These are phyloP conservation scores for Limenitis camilla DNA, from an alignment of 2,888 invertebrate species.

Conservation along the genomic window DNA sequence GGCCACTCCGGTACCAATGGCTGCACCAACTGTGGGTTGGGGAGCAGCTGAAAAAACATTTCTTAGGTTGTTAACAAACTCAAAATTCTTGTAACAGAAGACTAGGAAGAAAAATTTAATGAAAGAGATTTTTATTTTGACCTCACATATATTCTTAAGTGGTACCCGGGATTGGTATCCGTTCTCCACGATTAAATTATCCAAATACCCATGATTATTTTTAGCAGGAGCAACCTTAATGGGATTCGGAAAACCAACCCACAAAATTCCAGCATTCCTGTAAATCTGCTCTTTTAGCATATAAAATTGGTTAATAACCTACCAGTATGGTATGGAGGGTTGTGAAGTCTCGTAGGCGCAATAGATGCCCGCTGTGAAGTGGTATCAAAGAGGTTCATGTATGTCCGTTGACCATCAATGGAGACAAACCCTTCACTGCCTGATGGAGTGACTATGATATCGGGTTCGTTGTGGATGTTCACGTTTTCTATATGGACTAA, in stretches of 20 bases:
- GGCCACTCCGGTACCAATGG: slow-evolving; percentile 78
- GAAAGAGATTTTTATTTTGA: too few relatives aligned
- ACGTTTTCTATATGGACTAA: slow-evolving; percentile 78
- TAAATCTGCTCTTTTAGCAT: too few relatives aligned
- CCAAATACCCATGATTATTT: too few relatives aligned
- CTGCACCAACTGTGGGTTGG: slow-evolving; percentile 24
- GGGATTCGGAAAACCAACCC: background rate
- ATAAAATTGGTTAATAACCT: too few relatives aligned
- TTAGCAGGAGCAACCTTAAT: too few relatives aligned
- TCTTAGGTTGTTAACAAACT: background rate
- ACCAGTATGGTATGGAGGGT: slow-evolving; percentile 43
- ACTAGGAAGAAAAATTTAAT: background rate
- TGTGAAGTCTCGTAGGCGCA: slow-evolving; percentile 44
- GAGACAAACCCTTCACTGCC: slow-evolving; percentile 91
- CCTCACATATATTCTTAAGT: too few relatives aligned
- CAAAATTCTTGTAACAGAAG: background rate
- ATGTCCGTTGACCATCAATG: slow-evolving; percentile 92
- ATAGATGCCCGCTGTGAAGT: slow-evolving; percentile 35
- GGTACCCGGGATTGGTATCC: too few relatives aligned
- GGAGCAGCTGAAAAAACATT: slow-evolving; percentile 9
- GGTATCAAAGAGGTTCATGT: slow-evolving; percentile 87
- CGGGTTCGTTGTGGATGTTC: slow-evolving; percentile 51
- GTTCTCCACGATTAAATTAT: too few relatives aligned
- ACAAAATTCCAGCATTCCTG: too few relatives aligned
- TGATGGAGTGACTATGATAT: slow-evolving; percentile 86